These are phyloP conservation scores for Bungarus multicinctus DNA, from an alignment of 2,113 vertebrate species.

Conservation along the genomic window DNA sequence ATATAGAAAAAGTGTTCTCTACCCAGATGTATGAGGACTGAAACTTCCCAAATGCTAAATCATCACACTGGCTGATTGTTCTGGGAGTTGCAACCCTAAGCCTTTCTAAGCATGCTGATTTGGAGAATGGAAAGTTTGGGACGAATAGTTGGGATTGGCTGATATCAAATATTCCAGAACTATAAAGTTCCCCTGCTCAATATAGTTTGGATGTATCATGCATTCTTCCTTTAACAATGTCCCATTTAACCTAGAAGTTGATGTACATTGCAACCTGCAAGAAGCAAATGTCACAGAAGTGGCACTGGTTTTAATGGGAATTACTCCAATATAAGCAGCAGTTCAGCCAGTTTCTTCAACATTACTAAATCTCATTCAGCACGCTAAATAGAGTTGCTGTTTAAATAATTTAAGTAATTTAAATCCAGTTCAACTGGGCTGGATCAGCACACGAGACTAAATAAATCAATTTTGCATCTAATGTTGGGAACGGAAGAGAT, in stretches of 20 bases:
- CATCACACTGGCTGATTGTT: background rate
- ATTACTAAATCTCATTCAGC: background rate
- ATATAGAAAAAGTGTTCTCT: background rate
- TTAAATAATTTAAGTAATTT: background rate
- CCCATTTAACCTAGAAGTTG: background rate
- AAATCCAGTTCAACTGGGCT: background rate
- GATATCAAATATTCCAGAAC: background rate
- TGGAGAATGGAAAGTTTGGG: background rate
- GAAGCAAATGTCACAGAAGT: background rate
- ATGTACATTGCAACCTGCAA: background rate
- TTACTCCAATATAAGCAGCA: background rate
- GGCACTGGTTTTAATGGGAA: background rate
- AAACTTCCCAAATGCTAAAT: background rate
- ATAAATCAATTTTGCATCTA: background rate
- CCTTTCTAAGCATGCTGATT: background rate
- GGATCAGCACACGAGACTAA: background rate
- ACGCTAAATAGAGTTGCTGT: background rate
- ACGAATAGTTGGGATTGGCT: background rate
- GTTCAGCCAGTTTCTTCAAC: background rate
- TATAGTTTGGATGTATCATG: background rate
- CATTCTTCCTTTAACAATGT: background rate
- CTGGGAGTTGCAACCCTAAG: background rate
- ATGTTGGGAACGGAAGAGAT: background rate
- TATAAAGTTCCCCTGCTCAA: background rate
- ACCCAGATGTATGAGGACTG: background rate